Conservation (phyloP, 1,140 invertebrate species). For the Diorhabda elongata region DNA sequence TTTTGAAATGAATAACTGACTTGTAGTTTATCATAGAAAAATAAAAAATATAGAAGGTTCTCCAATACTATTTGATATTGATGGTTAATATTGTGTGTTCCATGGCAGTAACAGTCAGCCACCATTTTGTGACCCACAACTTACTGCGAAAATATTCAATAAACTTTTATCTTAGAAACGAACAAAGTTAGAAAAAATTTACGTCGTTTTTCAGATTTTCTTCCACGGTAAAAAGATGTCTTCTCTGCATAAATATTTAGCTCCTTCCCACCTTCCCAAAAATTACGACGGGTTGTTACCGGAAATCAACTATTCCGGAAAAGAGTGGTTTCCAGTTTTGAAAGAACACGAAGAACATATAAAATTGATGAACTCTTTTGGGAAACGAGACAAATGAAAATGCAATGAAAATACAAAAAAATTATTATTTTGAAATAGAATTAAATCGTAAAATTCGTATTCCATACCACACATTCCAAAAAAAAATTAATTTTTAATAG, state of each 20-base stretch:
- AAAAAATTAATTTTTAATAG: too few species aligned
- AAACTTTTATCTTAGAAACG: neutral
- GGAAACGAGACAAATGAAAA: constrained; percentile 51
- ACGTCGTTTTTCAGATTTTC: constrained; percentile 55
- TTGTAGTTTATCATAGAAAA: too few species aligned
- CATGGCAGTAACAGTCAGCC: neutral
- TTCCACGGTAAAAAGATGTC: constrained; percentile 75
- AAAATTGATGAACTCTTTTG: constrained; percentile 62
- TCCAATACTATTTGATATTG: neutral
- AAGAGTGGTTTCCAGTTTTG: constrained; percentile 68
- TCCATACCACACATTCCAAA: too few species aligned
- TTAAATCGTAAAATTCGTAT: too few species aligned
- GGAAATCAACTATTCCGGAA: constrained; percentile 68
- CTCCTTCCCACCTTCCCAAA: constrained; percentile 62
- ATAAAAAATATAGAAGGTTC: too few species aligned
- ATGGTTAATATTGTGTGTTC: neutral
- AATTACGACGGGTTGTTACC: constrained; percentile 73
- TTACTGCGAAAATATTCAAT: neutral
- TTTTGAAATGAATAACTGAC: too few species aligned
- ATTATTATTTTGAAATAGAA: too few species aligned
- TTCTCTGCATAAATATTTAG: constrained; percentile 63
- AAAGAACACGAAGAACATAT: constrained; percentile 59
- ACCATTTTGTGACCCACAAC: neutral
- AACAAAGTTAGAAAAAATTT: neutral
- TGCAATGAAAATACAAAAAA: constrained; percentile 2